Percentiles rank a stretch among this genome's conserved stretches.
These are phyloP conservation scores for Hetaerina titia DNA, from an alignment of 2,888 invertebrate species.

Conservation along the genomic window DNA sequence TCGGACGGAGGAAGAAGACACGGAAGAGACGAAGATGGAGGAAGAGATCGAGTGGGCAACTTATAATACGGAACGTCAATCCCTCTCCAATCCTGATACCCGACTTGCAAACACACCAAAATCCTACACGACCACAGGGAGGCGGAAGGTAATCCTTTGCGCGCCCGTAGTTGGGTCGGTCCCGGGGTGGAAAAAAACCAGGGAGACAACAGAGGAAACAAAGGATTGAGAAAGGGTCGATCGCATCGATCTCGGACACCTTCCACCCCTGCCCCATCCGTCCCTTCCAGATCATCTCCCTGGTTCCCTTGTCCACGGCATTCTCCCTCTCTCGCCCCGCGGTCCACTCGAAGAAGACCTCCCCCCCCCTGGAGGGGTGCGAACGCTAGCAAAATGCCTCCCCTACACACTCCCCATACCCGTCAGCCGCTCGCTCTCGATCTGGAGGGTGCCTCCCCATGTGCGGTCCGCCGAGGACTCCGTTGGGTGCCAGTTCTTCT, in stretches of 20 bases:
- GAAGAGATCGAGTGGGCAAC: neutral
- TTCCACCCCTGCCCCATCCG: neutral
- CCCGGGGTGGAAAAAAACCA: neutral
- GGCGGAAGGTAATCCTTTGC: neutral
- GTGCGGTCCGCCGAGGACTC: neutral
- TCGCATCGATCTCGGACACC: neutral
- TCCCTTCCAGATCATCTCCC: neutral
- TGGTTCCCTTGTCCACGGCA: neutral
- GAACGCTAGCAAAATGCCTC: neutral
- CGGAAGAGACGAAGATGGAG: too few species aligned
- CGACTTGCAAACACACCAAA: neutral
- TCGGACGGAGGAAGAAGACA: too few species aligned
- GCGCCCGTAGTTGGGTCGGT: neutral
- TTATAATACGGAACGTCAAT: neutral
- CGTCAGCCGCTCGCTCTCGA: neutral
- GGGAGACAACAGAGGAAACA: neutral
- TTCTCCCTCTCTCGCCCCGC: neutral
- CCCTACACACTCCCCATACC: neutral
- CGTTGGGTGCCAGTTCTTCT: neutral
- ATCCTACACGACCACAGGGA: neutral
- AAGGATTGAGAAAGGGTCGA: neutral
- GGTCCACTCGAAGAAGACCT: neutral
- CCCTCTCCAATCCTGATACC: neutral
- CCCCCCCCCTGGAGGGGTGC: neutral
- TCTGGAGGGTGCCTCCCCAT: neutral